A percentile compares a stretch with the other conserved stretches of the same genome.
These are phyloP conservation scores for Sebastes kiyomatsui DNA, from an alignment of 2,797 vertebrate genomes.

Conservation along the genomic window DNA sequence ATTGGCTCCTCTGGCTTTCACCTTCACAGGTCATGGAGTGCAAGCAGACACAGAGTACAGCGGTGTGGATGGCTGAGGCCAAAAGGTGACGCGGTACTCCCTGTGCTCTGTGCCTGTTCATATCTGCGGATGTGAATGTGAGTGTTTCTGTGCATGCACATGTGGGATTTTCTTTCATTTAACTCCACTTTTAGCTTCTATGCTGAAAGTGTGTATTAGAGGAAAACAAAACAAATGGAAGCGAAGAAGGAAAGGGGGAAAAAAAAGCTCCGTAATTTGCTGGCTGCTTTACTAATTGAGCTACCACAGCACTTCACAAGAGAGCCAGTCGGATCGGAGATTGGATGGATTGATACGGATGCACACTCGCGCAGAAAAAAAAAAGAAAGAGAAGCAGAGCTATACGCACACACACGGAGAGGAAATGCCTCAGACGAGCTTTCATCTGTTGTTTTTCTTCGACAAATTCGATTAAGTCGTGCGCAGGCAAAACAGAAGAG, in stretches of 20 bases:
- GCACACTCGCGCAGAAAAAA: slow-evolving; percentile 5
- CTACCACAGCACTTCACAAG: slow-evolving; percentile 65
- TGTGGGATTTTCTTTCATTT: slow-evolving; percentile 24
- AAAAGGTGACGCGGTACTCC: slow-evolving; percentile 46
- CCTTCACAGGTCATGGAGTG: slow-evolving; percentile 65
- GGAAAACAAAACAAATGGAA: slow-evolving; percentile 46
- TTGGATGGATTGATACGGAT: slow-evolving; percentile 69
- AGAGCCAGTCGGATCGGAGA: slow-evolving; percentile 48
- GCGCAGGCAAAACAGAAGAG: slow-evolving; percentile 61
- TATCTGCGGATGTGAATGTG: not conserved
- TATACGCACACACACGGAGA: slow-evolving; percentile 17
- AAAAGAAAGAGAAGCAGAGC: not conserved
- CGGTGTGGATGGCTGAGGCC: slow-evolving; percentile 35
- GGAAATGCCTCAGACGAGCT: slow-evolving; percentile 71
- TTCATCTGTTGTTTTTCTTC: slow-evolving; percentile 75
- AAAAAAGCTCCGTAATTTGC: slow-evolving; percentile 43
- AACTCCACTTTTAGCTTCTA: not conserved
- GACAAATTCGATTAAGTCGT: slow-evolving; percentile 73
- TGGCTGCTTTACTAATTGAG: slow-evolving; percentile 74
- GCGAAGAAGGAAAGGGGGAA: not conserved
- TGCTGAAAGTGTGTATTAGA: not conserved
- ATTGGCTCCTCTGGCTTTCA: slow-evolving; percentile 73
- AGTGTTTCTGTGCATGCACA: not conserved
- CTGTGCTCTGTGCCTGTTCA: slow-evolving; percentile 14
- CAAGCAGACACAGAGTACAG: slow-evolving; percentile 29